Evolutionary conservation across 2,888 invertebrate species (phyloP), one percentile per base, ranked within the genome.

Genomic region (Taenaris catops): DNA sequence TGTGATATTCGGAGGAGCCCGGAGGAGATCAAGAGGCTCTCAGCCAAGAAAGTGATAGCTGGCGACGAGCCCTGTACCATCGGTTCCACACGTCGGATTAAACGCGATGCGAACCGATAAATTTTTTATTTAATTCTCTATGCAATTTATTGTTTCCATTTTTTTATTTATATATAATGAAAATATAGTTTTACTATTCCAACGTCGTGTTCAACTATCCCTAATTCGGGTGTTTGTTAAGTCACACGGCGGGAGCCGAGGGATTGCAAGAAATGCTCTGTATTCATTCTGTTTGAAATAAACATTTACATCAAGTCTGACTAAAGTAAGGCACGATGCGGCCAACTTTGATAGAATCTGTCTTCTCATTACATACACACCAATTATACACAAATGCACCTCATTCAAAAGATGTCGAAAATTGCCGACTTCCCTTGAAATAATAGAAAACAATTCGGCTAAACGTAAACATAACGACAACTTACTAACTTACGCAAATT

Each of bases 11-110:
- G n/a, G n/a, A n/a, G n/a, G n/a, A n/a, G n/a, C n/a, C n/a, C n/a
- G n/a, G n/a, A n/a, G n/a, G n/a, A n/a, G n/a, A n/a, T n/a, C 55
- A 96, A 97, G 73, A 96, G 95, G 88, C 97, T 97, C 92, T 88
- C 91, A 76, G 89, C 91, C 62, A 92, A 94, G 73, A 96, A 96
- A 78, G 94, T 94, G n/a, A n/a, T n/a, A n/a, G n/a, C n/a, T n/a
- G n/a, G n/a, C 65, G 95, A 96, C 78, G 96, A 96, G 73, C 96
- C 96, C 48, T 96, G 92, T 88, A 96, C 87, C 94, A 95, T 71
- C 66, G 59, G 50, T 64, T 69, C 73, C 67, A 66, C 66, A 46
- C 56, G 55, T 52, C 61, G 61, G 53, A 70, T 63, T 67, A 66
- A 72, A 70, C 58, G 48, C 57, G 65, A 57, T 62, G 61, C 58